Conservation (phyloP, 2,797 vertebrate species). For the Sitta carolinensis region DNA sequence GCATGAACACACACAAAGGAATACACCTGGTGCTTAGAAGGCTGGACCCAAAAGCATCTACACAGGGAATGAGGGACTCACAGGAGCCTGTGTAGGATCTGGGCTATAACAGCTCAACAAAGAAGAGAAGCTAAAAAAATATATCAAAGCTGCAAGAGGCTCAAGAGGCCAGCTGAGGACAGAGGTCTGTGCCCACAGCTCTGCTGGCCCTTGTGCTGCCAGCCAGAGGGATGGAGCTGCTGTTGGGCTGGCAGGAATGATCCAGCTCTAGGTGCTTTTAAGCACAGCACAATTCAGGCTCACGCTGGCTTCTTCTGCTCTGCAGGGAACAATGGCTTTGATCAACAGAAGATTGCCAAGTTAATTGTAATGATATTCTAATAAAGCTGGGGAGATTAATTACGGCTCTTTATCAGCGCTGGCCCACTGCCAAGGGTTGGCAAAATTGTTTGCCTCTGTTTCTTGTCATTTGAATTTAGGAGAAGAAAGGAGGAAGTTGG, state of each 20-base stretch:
- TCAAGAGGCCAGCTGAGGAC: neutral
- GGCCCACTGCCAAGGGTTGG: conserved; percentile 59
- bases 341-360: conserved; percentile 66
- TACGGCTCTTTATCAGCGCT: conserved; percentile 64
- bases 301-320: conserved; percentile 6
- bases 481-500: conserved; percentile 61
- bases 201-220: neutral
- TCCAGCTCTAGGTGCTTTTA: neutral
- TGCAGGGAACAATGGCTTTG: conserved; percentile 65
- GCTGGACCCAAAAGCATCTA: neutral
- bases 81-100: neutral
- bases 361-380: conserved; percentile 74
- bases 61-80: neutral
- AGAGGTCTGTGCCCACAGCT: neutral
- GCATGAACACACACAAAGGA: neutral
- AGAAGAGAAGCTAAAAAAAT: neutral
- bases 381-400: conserved; percentile 73
- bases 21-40: neutral
- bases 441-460: conserved; percentile 70
- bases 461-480: conserved; percentile 67
- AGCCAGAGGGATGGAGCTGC: neutral
- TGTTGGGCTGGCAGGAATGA: neutral
- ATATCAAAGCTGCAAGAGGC: neutral
- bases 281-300: neutral
- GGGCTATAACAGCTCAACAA: neutral